Evolutionary conservation across 1,140 invertebrate species (phyloP).

Genomic region (Bombyx mandarina): DNA sequence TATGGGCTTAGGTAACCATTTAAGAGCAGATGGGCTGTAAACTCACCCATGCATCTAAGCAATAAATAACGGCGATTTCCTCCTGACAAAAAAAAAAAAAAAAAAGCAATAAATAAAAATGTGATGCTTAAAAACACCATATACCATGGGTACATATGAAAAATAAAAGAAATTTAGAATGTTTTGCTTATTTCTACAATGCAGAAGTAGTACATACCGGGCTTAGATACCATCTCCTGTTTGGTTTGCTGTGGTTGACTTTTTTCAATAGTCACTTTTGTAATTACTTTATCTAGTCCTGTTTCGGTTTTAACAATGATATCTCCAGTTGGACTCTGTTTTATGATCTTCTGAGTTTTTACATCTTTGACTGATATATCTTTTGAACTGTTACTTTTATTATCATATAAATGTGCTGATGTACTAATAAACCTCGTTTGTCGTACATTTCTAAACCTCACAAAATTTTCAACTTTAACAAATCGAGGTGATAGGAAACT

Average conservation of each 20-base stretch:
- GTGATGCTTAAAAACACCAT: neutral
- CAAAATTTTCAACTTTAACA: conserved; percentile 13
- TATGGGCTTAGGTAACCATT: too few species aligned
- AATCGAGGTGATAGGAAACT: conserved; percentile 19
- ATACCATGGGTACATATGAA: neutral
- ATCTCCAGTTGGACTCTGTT: conserved; percentile 36
- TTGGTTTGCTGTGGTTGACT: conserved; percentile 5
- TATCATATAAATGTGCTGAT: conserved; percentile 35
- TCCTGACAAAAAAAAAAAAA: too few species aligned
- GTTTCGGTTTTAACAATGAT: conserved; percentile 59
- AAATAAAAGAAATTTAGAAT: too few species aligned
- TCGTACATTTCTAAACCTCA: conserved; percentile 7
- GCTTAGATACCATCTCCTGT: too few species aligned
- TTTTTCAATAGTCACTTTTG: conserved; percentile 62
- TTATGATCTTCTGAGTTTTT: conserved; percentile 23
- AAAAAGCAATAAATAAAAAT: too few species aligned
- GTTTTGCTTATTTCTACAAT: too few species aligned
- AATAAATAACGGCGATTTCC: neutral
- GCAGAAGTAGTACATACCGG: too few species aligned
- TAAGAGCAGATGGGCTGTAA: too few species aligned
- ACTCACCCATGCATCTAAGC: neutral
- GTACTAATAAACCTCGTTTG: conserved; percentile 31
- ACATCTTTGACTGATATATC: conserved; percentile 14
- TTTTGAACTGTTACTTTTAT: conserved; percentile 28
- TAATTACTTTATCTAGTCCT: conserved; percentile 43